Conservation (phyloP, 2,888 invertebrate genomes). For the Macrophya annulata region DNA sequence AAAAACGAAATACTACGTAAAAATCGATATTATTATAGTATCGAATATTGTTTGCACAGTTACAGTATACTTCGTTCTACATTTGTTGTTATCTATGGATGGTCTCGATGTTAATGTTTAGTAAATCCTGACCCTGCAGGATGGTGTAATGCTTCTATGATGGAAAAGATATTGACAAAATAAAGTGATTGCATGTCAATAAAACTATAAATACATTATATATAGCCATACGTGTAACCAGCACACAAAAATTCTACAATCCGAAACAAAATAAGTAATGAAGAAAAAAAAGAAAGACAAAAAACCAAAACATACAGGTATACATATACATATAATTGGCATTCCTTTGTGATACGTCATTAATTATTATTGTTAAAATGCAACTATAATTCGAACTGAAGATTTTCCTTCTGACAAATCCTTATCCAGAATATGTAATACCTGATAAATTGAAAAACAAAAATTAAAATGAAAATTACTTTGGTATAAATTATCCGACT, state of each 20-base stretch:
- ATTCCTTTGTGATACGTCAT: not conserved
- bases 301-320: not conserved
- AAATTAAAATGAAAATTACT: not conserved
- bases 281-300: not conserved
- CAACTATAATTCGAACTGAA: not conserved
- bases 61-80: conserved; percentile 16
- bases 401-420: not conserved
- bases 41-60: conserved; percentile 45
- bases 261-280: not conserved
- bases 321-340: not conserved
- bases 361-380: not conserved
- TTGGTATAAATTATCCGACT: not conserved
- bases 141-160: conserved; percentile 36
- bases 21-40: conserved; percentile 7
- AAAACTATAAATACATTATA: conserved; percentile 24
- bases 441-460: not conserved
- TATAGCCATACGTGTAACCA: not conserved
- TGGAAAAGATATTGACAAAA: conserved; percentile 43
- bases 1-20: not conserved
- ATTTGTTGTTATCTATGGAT: conserved; percentile 48
- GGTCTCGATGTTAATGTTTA: conserved; percentile 48
- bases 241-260: conserved; percentile 4
- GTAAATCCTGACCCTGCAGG: conserved; percentile 26
- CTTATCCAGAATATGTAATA: no score
- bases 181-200: conserved; percentile 51